Evolutionary conservation across 2,113 vertebrate species (phyloP).

Genomic region (Oplegnathus fasciatus): DNA sequence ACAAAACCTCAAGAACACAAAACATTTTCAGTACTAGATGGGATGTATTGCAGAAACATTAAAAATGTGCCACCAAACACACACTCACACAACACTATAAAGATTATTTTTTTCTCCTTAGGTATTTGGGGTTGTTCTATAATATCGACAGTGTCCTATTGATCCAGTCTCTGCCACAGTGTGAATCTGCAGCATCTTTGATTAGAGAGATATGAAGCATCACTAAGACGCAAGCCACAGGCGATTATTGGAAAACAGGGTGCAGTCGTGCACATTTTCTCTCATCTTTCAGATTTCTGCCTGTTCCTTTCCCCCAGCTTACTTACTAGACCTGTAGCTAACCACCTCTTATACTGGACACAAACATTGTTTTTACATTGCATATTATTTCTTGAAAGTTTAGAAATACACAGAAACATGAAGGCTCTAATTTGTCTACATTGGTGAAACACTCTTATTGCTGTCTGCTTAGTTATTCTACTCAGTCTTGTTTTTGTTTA

Average conservation of each 20-base stretch:
- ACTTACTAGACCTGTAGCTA: too few relatives aligned
- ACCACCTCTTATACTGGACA: neutral
- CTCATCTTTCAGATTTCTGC: neutral
- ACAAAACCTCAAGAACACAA: conserved; percentile 6
- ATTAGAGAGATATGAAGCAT: conserved; percentile 17
- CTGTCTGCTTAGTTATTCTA: conserved; percentile 18
- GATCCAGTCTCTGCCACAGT: conserved; percentile 17
- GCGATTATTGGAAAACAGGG: neutral
- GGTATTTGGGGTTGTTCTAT: conserved; percentile 3
- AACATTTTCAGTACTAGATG: neutral
- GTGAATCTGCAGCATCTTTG: conserved; percentile 18
- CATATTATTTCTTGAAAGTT: neutral
- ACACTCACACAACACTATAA: neutral
- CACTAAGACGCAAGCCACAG: neutral
- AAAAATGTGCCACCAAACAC: neutral
- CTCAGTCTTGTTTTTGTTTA: conserved; percentile 48
- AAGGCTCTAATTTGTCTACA: neutral
- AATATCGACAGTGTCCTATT: conserved; percentile 1
- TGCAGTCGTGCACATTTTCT: conserved; percentile 2
- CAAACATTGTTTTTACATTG: neutral
- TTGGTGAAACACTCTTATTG: neutral
- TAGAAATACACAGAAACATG: neutral
- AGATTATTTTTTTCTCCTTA: neutral
- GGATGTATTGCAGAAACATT: conserved; percentile 1
- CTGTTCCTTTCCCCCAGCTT: neutral